A percentile compares a stretch with the other conserved stretches of the same genome.
phyloP scores from a whole-genome alignment of 1,140 invertebrate species.

The Drosophila miranda region DNA sequence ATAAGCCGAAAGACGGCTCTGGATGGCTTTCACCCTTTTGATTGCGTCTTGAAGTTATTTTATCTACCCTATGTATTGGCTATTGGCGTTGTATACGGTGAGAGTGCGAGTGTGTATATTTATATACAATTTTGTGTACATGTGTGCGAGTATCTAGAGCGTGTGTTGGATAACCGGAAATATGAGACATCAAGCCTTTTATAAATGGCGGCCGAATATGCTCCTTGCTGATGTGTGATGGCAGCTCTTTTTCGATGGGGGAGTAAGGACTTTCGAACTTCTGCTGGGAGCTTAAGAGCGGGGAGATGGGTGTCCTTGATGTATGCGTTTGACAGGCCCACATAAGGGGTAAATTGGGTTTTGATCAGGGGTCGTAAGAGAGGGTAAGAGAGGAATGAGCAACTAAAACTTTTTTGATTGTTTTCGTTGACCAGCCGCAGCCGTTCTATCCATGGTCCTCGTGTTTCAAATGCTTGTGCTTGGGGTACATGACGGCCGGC shows the following conservation, averaged over 20 bases:
- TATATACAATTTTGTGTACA: constrained; percentile 14
- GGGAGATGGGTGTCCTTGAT: constrained; percentile 41
- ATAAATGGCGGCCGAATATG: constrained; percentile 70
- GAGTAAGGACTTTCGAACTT: constrained; percentile 26
- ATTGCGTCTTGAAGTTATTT: constrained; percentile 76
- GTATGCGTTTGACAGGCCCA: constrained; percentile 73
- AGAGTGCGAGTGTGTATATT: constrained; percentile 1
- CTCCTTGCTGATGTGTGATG: constrained; percentile 66
- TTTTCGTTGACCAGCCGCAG: constrained; percentile 51
- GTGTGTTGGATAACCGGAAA: constrained; percentile 74
- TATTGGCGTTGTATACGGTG: constrained; percentile 32
- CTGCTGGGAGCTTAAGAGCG: constrained; percentile 6
- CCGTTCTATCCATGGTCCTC: neutral
- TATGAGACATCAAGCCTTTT: constrained; percentile 80
- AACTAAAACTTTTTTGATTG: constrained; percentile 54
- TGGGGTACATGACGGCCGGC: constrained; percentile 31
- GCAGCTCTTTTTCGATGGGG: constrained; percentile 25
- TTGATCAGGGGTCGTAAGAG: constrained; percentile 38
- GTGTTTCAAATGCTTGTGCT: constrained; percentile 29
- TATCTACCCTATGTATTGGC: constrained; percentile 75
- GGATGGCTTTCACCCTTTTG: constrained; percentile 75
- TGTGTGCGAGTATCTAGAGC: constrained; percentile 23
- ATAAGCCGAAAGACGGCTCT: constrained; percentile 15
- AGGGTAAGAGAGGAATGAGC: neutral
- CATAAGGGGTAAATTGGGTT: constrained; percentile 78